phyloP scores from a whole-genome alignment of 2,113 vertebrate genomes.

The Poicephalus meyeri region DNA sequence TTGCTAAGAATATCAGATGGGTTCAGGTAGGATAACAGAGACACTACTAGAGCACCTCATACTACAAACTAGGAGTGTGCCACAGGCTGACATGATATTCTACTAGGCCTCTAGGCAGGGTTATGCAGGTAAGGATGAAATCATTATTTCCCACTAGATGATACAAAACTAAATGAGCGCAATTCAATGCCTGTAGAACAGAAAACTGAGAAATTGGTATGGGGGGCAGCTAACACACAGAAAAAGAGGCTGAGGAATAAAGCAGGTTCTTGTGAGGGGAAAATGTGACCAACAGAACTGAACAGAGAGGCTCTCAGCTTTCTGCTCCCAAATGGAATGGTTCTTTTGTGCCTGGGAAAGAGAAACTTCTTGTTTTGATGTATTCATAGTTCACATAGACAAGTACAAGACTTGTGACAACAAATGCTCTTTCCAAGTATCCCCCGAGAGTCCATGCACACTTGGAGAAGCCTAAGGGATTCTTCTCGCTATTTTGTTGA shows the following conservation, averaged over 20 bases:
- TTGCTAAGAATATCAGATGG: neutral
- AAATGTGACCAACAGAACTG: neutral
- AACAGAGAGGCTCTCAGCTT: neutral
- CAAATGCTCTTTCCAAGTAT: neutral
- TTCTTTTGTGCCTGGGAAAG: neutral
- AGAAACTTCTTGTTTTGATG: neutral
- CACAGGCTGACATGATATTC: fast-evolving
- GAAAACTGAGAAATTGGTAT: neutral
- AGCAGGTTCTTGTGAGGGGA: neutral
- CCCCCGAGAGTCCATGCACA: neutral
- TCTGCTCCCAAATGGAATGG: neutral
- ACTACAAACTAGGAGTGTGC: neutral
- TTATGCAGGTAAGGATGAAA: neutral
- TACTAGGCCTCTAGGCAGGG: neutral
- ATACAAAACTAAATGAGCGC: neutral
- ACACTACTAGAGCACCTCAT: neutral
- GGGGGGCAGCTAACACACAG: neutral
- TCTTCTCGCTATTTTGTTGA: neutral
- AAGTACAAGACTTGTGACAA: neutral
- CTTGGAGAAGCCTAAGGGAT: neutral
- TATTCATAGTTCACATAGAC: neutral
- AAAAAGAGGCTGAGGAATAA: neutral
- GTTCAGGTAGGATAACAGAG: neutral
- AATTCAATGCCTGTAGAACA: neutral
- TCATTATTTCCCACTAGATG: neutral